Base-by-base conservation (phyloP, 2,113 vertebrate genomes). In the Zosterops hypoxanthus region DNA sequence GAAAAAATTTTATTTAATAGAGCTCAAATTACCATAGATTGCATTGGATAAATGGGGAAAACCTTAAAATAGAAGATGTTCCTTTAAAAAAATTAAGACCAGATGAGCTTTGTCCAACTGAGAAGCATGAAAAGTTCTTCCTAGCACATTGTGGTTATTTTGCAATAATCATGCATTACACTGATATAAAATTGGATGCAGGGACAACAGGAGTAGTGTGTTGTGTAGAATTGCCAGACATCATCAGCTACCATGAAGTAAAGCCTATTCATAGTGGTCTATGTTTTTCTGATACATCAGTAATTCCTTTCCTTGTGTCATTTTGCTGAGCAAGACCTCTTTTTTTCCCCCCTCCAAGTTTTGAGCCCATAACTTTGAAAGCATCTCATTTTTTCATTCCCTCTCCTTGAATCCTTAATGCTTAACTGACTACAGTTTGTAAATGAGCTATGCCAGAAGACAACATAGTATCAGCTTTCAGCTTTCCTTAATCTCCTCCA, bases 31-130 rank as follows among this genome's bases (percentile, higher is more conserved):
- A 95, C 81, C 82, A 85, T 79, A 44, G 60, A 88, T 92, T 86
- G 65, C 70, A 53, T 79, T 92, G 85, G 82, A 69, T 83, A 87
- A 92, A 89, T 66, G 17, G 14, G 69, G 26, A 94, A 95, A 84
- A 93, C 22, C 80, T 95, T 88, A 95, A 96, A 94, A 97, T 93
- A 97, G 91, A 90, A 81, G 71, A 96, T 33, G 86, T 97, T 96
- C 91, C 95, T 95, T 96, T 88, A 42, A 72, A 65, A 89, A 90
- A 97, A 85, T 97, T 96, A 94, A 94, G 94, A 97, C 96, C 97
- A 98, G 95, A 97, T 97, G 97, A 95, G 86, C 88, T n/a, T 77
- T 68, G 72, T 95, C 86, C 93, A 94, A 66, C 92, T 92, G 86
- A 96, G 77, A 89, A 88, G 89, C 84, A 71, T 81, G 69, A 89